Conservation (phyloP, 2,888 invertebrate genomes). For the Diarsia mendica region DNA sequence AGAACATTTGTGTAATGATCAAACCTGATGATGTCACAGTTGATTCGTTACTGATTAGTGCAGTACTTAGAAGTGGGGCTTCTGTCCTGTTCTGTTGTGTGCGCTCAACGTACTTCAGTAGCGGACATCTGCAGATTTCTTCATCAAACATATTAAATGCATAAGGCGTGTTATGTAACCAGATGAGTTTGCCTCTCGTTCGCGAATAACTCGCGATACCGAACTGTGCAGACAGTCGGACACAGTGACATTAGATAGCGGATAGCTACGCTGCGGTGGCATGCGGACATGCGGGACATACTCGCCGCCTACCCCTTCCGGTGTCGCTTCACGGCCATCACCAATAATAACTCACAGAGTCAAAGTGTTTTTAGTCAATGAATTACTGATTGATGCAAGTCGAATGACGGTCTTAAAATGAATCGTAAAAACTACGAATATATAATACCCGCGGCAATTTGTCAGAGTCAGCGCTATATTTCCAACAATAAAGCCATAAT, state of each 20-base stretch:
- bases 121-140: slow-evolving; percentile 54
- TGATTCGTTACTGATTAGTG: background rate
- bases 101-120: slow-evolving; percentile 10
- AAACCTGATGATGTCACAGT: background rate
- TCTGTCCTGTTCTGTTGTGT: slow-evolving; percentile 1
- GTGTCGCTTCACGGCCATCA: background rate
- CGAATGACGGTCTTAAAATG: background rate
- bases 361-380: slow-evolving; percentile 11
- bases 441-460: background rate
- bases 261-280: background rate
- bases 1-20: background rate
- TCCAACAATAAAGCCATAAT: slow-evolving; percentile 12
- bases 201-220: background rate
- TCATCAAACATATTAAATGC: slow-evolving; percentile 41
- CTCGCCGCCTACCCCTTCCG: slow-evolving; percentile 34
- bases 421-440: slow-evolving; percentile 3
- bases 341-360: slow-evolving; percentile 16
- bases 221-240: slow-evolving; percentile 7
- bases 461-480: background rate
- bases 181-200: slow-evolving; percentile 13
- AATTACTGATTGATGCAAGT: background rate
- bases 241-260: slow-evolving; percentile 12
- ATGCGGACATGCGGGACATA: background rate
- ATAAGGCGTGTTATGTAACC: slow-evolving; percentile 26
- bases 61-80: slow-evolving; percentile 7